Conservation (phyloP, 2,113 vertebrate species). For the Carollia perspicillata region DNA sequence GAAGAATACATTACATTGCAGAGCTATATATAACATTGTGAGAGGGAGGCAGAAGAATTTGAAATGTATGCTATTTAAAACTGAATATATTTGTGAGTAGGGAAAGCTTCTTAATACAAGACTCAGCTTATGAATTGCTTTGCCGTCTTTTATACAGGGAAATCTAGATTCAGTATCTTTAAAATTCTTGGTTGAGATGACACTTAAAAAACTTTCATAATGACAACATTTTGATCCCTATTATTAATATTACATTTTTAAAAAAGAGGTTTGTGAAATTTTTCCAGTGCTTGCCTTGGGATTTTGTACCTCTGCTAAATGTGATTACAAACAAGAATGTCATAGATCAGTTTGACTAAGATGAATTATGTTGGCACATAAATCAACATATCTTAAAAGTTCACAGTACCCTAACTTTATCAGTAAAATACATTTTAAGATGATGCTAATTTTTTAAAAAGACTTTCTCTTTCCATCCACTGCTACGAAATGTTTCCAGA, state of each 20-base stretch:
- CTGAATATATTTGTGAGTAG: neutral
- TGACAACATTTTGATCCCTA: neutral
- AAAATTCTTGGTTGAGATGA: neutral
- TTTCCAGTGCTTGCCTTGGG: neutral
- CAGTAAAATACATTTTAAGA: neutral
- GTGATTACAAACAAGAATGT: neutral
- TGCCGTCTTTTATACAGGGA: neutral
- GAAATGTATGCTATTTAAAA: constrained; percentile 16
- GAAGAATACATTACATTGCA: constrained; percentile 48
- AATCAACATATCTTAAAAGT: neutral
- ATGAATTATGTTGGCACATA: neutral
- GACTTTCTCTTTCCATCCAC: neutral
- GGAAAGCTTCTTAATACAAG: neutral
- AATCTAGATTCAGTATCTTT: neutral
- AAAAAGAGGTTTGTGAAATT: neutral
- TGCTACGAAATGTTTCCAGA: neutral
- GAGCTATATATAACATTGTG: constrained; percentile 39
- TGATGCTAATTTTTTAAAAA: neutral
- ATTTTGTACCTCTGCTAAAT: neutral
- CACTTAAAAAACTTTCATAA: neutral
- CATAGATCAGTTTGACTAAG: neutral
- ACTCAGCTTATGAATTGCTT: neutral
- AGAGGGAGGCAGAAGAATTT: neutral
- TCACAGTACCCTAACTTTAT: neutral
- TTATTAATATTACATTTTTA: neutral